Percentiles rank a stretch among this genome's conserved stretches.
phyloP scores from a whole-genome alignment of 2,797 vertebrate species.

The Acridotheres tristis region DNA sequence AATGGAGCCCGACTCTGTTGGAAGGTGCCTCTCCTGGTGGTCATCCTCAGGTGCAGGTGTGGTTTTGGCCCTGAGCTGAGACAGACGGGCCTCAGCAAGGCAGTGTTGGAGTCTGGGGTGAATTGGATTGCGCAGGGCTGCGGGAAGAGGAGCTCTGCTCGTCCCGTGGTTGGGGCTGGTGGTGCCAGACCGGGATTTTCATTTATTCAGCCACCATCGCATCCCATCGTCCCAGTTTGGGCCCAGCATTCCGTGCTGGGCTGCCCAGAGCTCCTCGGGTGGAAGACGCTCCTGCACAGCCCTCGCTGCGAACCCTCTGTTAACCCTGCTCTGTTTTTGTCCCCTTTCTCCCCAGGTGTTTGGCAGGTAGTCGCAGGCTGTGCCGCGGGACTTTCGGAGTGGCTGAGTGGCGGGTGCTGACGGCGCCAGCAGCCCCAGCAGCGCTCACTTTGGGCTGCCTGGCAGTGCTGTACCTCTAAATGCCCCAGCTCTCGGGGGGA shows the following conservation, averaged over 20 bases:
- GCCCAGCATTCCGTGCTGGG: not conserved
- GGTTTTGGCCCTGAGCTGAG: not conserved
- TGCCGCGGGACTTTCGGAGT: slow-evolving; percentile 53
- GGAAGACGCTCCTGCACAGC: not conserved
- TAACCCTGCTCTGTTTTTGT: slow-evolving; percentile 31
- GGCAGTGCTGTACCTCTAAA: slow-evolving; percentile 69
- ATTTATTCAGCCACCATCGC: not conserved
- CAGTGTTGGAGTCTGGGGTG: not conserved
- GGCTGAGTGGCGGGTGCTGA: slow-evolving; percentile 70
- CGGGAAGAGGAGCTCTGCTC: not conserved
- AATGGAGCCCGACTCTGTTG: not conserved
- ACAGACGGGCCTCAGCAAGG: not conserved
- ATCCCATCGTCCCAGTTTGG: not conserved
- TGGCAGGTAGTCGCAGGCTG: slow-evolving; percentile 57
- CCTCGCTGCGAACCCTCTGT: slow-evolving; percentile 45
- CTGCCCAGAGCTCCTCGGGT: not conserved
- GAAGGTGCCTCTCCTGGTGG: not conserved
- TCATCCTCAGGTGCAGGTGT: fast-evolving
- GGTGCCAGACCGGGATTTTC: not conserved
- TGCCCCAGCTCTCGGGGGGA: slow-evolving; percentile 73
- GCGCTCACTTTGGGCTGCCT: slow-evolving; percentile 53
- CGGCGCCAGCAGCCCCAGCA: slow-evolving; percentile 29
- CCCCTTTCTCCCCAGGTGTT: slow-evolving; percentile 63
- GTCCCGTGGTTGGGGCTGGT: not conserved
- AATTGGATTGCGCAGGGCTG: not conserved